Evolutionary conservation across 2,888 invertebrate species (phyloP), one percentile per base, ranked within the genome.

Genomic region (Idaea aversata): DNA sequence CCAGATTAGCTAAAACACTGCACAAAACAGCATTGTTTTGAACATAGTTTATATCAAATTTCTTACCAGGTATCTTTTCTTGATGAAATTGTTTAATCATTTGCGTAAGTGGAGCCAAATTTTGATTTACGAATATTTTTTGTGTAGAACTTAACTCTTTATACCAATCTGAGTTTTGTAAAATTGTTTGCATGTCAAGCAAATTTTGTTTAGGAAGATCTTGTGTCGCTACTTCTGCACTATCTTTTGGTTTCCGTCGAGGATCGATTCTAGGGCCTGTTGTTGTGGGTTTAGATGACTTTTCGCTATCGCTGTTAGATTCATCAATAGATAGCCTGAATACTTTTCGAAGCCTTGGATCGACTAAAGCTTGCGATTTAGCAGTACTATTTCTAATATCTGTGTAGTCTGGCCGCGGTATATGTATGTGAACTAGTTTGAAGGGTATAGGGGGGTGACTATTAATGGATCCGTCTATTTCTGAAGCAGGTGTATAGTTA

Each of bases 401-500:
- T 0, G 95, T 95, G 80, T 96, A 97, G 81, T 96, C 96, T 0
- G 97, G 96, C 58, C 95, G 93, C 0, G 96, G 96, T 77, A 97
- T 95, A 66, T 95, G 95, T 65, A 97, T 84, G 68, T 78, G 66
- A 66, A 87, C 77, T 75, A 95, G 90, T 82, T 95, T 95, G 92
- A 96, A 98, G 0, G 88, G 75, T 63, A 97, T 95, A 0, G 96
- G 96, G 0, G 95, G 94, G 83, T 97, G 97, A 59, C 96, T 96
- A 63, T 95, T 95, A 61, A 97, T 94, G 57, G 97, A 96, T 7
- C 96, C 97, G 80, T 97, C 97, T 69, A 98, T 97, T 91, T 98
- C 98, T 0, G 96, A 96, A 35, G 97, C 97, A 0, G 97, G 97
- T 15, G 96, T 94, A 82, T 97, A 97, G 75, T 96, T 95, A n/a